Base-by-base conservation (phyloP, 2,797 vertebrate genomes). In the Lutjanus argentimaculatus region DNA sequence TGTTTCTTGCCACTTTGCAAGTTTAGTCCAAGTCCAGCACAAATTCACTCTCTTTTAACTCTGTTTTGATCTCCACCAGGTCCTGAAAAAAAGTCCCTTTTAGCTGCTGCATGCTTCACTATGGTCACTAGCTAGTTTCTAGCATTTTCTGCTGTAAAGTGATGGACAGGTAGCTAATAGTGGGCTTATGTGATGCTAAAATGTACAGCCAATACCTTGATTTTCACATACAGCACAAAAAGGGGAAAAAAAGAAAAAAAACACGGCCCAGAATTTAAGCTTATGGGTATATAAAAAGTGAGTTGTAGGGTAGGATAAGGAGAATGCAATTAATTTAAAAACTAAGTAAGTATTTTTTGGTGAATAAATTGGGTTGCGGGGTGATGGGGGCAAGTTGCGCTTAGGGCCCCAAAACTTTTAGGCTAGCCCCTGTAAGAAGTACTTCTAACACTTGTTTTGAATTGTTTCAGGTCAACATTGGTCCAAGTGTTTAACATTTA, bases 401-500 rank as follows among this genome's bases (percentile, higher is more conserved):
- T 59, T 1, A 6, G 40, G 25, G 25, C 48, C 46, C 25, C 2
- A 48, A 40, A 56, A 2, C n/a, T 19, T n/a, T 51, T 6, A 8
- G 40, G 6, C 46, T 7, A 9, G 16, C 30, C 53, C 51, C 51
- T 6, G n/a, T 42, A 9, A 25, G 11, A 25, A 21, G 3, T 17
- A 14, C 45, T 55, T 19, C 5, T 17, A 43, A 72, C 6, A 2
- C n/a, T 22, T 53, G 49, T 30, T 62, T 67, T 56, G 5, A 62
- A 11, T 40, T 16, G 16, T 53, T 63, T n/a, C 16, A 25, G 36
- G 17, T 30, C 25, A 53, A 52, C 46, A 43, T 0, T 48, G 21
- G 6, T 64, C 15, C 11, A n/a, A 56, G 5, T 40, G 13, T 74
- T 71, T 22, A 67, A 59, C 70, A 48, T 56, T 73, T 52, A 52